These are phyloP conservation scores for Halichoeres trimaculatus DNA, from an alignment of 2,113 vertebrate genomes.

Conservation along the genomic window DNA sequence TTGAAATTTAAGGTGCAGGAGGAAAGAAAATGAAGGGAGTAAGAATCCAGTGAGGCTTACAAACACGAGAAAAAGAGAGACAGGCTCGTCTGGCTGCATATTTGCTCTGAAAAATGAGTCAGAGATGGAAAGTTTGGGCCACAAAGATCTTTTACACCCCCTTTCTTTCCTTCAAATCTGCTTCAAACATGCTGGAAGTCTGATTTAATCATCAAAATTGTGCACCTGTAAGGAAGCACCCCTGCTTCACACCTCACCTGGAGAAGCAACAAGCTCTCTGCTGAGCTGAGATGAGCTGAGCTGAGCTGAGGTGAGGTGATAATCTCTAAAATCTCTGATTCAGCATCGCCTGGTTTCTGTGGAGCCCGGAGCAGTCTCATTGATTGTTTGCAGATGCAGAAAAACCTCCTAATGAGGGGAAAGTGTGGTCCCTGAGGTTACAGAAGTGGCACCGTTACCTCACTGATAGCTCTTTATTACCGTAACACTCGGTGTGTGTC, in stretches of 20 bases:
- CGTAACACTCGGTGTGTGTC: background rate
- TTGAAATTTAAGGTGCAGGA: conserved; percentile 10
- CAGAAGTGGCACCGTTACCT: conserved; percentile 20
- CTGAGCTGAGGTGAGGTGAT: conserved; percentile 3
- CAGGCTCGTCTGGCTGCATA: conserved; percentile 14
- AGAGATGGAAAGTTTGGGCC: conserved; percentile 31
- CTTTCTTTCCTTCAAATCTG: background rate
- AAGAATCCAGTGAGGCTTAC: background rate
- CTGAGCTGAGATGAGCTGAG: conserved; percentile 13
- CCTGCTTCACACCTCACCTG: conserved; percentile 4
- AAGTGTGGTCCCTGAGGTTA: conserved; percentile 31
- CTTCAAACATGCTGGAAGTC: conserved; percentile 11
- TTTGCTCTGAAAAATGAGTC: conserved; percentile 11
- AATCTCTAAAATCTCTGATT: background rate
- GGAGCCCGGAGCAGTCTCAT: background rate
- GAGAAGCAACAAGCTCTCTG: conserved; percentile 29
- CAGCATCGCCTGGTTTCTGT: background rate
- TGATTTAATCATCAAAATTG: no score
- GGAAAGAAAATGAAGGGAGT: conserved; percentile 6
- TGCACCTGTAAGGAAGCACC: conserved; percentile 42
- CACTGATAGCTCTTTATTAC: conserved; percentile 21
- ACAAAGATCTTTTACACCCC: background rate
- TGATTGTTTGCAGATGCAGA: conserved; percentile 14
- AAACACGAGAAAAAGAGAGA: conserved; percentile 28
- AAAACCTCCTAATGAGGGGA: conserved; percentile 17